Percentiles rank a stretch among this genome's conserved stretches.
Conservation (phyloP, 2,797 vertebrate genomes). For the Tenualosa thibaudeaui region DNA sequence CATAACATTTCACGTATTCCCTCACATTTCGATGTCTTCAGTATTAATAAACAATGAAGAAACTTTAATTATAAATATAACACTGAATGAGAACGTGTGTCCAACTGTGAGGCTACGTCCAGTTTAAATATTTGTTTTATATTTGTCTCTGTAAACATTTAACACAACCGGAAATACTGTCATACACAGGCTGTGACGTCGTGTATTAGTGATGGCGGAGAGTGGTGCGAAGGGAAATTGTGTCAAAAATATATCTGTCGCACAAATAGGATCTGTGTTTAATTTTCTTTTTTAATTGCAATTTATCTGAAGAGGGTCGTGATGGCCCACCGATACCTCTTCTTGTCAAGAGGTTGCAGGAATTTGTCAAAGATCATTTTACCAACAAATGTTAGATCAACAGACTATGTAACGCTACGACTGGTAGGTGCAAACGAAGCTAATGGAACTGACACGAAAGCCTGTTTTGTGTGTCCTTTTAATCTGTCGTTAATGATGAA, state of each 20-base stretch:
- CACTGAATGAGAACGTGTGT: too few relatives aligned
- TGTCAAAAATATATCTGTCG: not conserved
- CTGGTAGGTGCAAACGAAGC: constrained; percentile 49
- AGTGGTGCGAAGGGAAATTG: constrained; percentile 17
- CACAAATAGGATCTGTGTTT: not conserved
- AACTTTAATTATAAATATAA: too few relatives aligned
- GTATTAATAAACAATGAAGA: too few relatives aligned
- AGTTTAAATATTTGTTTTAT: too few relatives aligned
- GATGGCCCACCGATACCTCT: constrained; percentile 79
- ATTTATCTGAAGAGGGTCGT: constrained; percentile 4
- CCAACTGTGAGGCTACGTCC: too few relatives aligned
- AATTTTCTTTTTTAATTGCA: constrained; percentile 20
- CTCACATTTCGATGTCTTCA: too few relatives aligned
- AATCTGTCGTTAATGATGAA: not conserved
- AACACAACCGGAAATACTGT: constrained; percentile 4
- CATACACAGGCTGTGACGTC: constrained; percentile 8
- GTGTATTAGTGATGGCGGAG: constrained; percentile 5
- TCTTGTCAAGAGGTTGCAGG: constrained; percentile 69
- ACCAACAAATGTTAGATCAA: constrained; percentile 50
- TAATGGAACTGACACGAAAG: not conserved
- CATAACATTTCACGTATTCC: too few relatives aligned
- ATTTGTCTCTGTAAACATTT: too few relatives aligned
- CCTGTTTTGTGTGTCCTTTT: not conserved
- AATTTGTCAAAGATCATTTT: constrained; percentile 63
- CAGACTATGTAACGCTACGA: constrained; percentile 39